Conservation (phyloP, 2,113 vertebrate species). For the Poeciliopsis turrubarensis region DNA sequence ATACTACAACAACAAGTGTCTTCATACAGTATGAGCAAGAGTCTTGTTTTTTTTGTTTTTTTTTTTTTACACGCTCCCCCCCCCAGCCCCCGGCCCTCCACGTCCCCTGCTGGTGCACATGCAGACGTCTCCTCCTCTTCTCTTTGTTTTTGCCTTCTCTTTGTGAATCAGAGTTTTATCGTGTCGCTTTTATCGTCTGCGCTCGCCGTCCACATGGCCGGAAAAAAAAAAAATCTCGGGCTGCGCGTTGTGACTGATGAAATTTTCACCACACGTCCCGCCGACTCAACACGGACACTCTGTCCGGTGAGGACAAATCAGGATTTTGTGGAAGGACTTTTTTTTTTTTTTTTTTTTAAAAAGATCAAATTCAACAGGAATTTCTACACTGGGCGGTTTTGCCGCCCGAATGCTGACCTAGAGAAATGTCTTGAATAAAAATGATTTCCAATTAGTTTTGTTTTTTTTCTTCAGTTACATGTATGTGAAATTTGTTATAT, state of each 20-base stretch:
- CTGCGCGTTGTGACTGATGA: neutral
- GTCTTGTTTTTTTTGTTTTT: neutral
- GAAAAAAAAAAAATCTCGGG: neutral
- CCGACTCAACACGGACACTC: neutral
- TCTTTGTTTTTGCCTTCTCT: neutral
- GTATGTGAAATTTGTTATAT: too few species aligned
- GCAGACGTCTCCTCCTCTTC: neutral
- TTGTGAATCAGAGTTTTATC: neutral
- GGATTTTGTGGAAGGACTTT: too few species aligned
- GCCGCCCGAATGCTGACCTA: too few species aligned
- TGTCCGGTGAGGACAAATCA: too few species aligned
- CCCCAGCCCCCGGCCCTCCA: too few species aligned
- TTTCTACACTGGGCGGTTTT: too few species aligned
- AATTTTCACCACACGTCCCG: neutral
- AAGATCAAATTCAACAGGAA: too few species aligned
- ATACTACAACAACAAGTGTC: neutral
- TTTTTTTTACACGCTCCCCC: too few species aligned
- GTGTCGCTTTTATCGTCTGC: neutral
- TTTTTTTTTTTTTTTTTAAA: too few species aligned
- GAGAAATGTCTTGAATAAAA: too few species aligned
- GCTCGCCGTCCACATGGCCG: neutral
- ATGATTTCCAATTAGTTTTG: too few species aligned
- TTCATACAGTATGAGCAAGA: neutral
- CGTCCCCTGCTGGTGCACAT: neutral
- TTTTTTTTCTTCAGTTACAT: too few species aligned